Evolutionary conservation across 2,888 invertebrate species (phyloP).

Genomic region (Seladonia tumulorum): DNA sequence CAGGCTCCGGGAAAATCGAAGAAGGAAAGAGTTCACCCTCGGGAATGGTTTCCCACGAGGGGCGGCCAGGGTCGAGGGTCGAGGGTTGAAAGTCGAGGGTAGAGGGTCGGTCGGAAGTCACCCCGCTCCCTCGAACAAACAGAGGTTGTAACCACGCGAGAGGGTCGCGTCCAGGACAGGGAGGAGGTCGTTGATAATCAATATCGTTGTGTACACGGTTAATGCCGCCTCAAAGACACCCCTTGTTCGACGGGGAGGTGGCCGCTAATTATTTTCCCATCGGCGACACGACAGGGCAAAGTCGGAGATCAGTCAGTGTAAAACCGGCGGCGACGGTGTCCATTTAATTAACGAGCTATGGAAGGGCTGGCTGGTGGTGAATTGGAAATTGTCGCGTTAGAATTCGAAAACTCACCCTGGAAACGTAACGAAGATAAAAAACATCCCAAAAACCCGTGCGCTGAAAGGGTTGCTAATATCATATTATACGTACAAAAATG

Average conservation of each 20-base stretch:
- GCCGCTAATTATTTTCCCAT: constrained; percentile 67
- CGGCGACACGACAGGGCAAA: constrained; percentile 56
- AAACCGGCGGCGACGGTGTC: constrained; percentile 39
- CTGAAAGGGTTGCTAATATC: not conserved
- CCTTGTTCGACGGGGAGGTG: constrained; percentile 7
- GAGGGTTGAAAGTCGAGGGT: constrained; percentile 19
- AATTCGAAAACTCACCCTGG: not conserved
- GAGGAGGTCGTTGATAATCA: constrained; percentile 39
- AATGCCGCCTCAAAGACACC: constrained; percentile 57
- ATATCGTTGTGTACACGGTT: constrained; percentile 59
- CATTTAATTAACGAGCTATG: constrained; percentile 58
- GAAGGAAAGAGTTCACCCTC: constrained; percentile 6
- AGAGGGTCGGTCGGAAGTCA: constrained; percentile 19
- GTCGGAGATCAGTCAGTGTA: constrained; percentile 50
- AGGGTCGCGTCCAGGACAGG: constrained; percentile 29
- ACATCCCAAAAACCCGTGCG: not conserved
- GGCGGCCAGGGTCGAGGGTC: constrained; percentile 22
- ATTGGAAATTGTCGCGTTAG: not conserved
- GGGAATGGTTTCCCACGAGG: constrained; percentile 24
- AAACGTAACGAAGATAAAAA: not conserved
- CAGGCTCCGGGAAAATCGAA: not conserved
- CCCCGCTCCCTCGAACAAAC: constrained; percentile 30
- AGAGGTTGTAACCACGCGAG: constrained; percentile 16
- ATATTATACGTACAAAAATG: too few species aligned
- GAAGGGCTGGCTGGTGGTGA: too few species aligned